phyloP scores from a whole-genome alignment of 2,113 vertebrate genomes.

The Morone saxatilis region DNA sequence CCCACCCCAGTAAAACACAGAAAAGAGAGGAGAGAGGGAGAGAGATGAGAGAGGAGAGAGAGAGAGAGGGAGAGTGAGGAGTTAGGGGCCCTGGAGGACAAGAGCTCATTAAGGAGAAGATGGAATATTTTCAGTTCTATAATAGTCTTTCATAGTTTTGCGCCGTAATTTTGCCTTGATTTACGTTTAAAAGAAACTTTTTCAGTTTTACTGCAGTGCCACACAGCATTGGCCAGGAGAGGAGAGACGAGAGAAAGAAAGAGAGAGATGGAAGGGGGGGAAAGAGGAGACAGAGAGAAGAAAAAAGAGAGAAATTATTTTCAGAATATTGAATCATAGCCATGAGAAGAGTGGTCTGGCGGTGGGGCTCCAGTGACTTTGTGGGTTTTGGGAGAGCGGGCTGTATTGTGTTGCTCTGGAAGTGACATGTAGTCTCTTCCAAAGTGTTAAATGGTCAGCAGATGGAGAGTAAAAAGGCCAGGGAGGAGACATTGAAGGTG shows the following conservation, averaged over 20 bases:
- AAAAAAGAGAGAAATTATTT: slow-evolving; percentile 10
- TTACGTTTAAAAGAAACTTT: slow-evolving; percentile 77
- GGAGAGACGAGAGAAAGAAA: neutral
- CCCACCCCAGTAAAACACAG: neutral
- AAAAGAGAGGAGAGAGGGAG: too few species aligned
- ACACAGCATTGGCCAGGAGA: slow-evolving; percentile 50
- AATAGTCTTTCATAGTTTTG: slow-evolving; percentile 85
- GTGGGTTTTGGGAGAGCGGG: slow-evolving; percentile 64
- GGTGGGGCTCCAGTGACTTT: slow-evolving; percentile 19
- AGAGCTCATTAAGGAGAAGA: slow-evolving; percentile 82
- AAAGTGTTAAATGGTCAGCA: slow-evolving; percentile 25
- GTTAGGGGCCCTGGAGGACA: slow-evolving; percentile 65
- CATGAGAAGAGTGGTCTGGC: slow-evolving; percentile 51
- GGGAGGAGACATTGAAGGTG: neutral
- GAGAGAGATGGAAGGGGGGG: neutral
- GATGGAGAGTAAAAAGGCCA: neutral
- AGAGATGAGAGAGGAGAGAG: slow-evolving; percentile 16
- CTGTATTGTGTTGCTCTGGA: slow-evolving; percentile 58
- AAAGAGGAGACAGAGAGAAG: neutral
- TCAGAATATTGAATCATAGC: slow-evolving; percentile 72
- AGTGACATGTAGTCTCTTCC: slow-evolving; percentile 37
- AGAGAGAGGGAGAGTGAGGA: slow-evolving; percentile 12
- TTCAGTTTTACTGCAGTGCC: slow-evolving; percentile 73
- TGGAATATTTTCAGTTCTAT: slow-evolving; percentile 85
- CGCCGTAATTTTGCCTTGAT: slow-evolving; percentile 79